Percentiles rank a stretch among this genome's conserved stretches.
phyloP scores from a whole-genome alignment of 2,888 invertebrate genomes.

The Sesia apiformis region DNA sequence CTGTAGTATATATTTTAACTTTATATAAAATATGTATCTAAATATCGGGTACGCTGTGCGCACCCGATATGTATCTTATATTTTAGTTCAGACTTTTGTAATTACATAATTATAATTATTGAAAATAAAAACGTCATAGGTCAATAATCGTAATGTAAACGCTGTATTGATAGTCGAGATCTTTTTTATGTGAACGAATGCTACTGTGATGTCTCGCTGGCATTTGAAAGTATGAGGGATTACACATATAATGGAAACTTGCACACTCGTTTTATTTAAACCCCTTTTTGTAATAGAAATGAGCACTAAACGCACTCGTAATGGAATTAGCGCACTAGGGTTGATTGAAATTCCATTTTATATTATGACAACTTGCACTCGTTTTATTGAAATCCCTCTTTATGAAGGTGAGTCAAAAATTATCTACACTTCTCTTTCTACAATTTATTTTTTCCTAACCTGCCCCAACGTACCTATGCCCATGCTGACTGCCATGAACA shows the following conservation, averaged over 20 bases:
- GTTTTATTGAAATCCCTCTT: too few species aligned
- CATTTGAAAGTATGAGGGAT: conserved; percentile 50
- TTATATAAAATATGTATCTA: conserved; percentile 57
- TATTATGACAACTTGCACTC: too few species aligned
- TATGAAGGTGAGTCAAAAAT: too few species aligned
- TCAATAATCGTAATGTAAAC: conserved; percentile 55
- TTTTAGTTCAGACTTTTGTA: conserved; percentile 71
- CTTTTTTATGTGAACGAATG: conserved; percentile 69
- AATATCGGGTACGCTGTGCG: conserved; percentile 64
- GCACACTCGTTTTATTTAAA: conserved; percentile 1
- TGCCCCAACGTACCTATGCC: too few species aligned
- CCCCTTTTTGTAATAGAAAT: too few species aligned
- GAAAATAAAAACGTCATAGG: conserved; percentile 51
- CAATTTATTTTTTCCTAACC: too few species aligned
- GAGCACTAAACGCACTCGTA: too few species aligned
- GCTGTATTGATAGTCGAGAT: conserved; percentile 49
- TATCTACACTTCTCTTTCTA: too few species aligned
- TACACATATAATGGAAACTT: conserved; percentile 67
- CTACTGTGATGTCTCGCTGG: conserved; percentile 63
- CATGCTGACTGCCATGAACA: too few species aligned
- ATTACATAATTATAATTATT: conserved; percentile 59
- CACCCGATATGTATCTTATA: conserved; percentile 41
- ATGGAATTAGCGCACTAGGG: too few species aligned
- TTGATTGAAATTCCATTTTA: too few species aligned
- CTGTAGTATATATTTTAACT: conserved; percentile 58